Percentiles rank a stretch among this genome's conserved stretches.
Conservation (phyloP, 2,113 vertebrate species). For the Phyllostomus hastatus region DNA sequence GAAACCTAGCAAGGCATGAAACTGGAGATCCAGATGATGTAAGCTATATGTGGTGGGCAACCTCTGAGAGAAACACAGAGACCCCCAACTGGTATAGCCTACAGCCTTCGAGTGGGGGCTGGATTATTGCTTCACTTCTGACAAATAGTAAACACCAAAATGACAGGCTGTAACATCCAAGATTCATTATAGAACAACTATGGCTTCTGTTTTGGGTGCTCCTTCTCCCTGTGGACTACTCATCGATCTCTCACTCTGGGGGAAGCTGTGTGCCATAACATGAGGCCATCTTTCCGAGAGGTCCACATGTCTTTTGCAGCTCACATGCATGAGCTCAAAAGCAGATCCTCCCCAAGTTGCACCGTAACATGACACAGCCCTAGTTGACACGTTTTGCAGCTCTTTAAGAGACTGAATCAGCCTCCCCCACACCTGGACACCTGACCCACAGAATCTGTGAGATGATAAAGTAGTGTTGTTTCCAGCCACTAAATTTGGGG, state of each 20-base stretch:
- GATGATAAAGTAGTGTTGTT: not conserved
- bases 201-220: not conserved
- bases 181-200: not conserved
- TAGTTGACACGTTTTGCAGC: not conserved
- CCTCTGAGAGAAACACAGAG: not conserved
- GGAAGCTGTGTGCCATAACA: not conserved
- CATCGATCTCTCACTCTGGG: not conserved
- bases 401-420: not conserved
- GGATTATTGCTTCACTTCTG: not conserved
- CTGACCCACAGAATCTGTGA: not conserved
- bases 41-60: not conserved
- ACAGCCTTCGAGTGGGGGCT: not conserved
- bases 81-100: not conserved
- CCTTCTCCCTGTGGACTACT: not conserved
- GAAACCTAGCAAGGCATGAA: not conserved
- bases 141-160: not conserved
- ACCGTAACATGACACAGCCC: not conserved
- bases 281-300: not conserved
- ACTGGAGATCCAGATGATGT: not conserved
- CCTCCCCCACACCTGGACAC: not conserved
- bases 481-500: not conserved
- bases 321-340: not conserved
- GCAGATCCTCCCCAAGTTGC: not conserved
- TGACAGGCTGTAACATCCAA: not conserved
- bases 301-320: not conserved